Base-by-base conservation (phyloP, 2,888 invertebrate genomes). In the Patella ulyssiponensis region DNA sequence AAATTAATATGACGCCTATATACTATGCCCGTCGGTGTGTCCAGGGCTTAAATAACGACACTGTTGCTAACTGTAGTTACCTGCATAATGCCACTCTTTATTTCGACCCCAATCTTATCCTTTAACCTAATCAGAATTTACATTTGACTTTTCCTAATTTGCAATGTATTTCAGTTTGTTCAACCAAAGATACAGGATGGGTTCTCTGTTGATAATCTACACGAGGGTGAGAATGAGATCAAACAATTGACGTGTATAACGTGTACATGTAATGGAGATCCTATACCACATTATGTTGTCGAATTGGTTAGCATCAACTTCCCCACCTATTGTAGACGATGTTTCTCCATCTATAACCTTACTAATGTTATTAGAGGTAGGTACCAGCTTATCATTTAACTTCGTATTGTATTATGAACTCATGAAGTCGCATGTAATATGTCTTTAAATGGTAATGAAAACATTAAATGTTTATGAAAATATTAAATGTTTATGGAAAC, bases 261-360 rank as follows among this genome's bases (percentile, higher is more conserved):
- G 3, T 64, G 64, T 14, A 64, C 23, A 23, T 64, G 64, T 4
- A 5, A 64, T 15, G 64, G 64, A 12, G 64, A 64, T 12, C 20
- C 20, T 20, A 64, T 64, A 23, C 12, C 20, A 20, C 64, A 64
- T 14, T 64, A 64, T 14, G 64, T 64, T 23, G 23, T 64, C 23
- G 64, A 64, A 20, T 23, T 64, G 64, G 64, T 64, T 3, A 20
- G 20, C 12, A 23, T 64, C 23, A 64, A 64, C 23, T 64, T 64
- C 23, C 64, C 64, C 64, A 64, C 64, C 11, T 64, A 64, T 5
- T 64, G 64, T 64, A 64, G 64, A 64, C 20, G 64, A 64, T 64
- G 64, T 15, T 64, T 64, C 14, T 23, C 64, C 14, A 64, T 64
- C 11, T 44, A 44, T 44, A 44, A 44, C 44, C 44, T 44, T 44